A percentile compares a stretch with the other conserved stretches of the same genome.
Conservation (phyloP, 1,140 invertebrate genomes). For the Drosophila ambigua region DNA sequence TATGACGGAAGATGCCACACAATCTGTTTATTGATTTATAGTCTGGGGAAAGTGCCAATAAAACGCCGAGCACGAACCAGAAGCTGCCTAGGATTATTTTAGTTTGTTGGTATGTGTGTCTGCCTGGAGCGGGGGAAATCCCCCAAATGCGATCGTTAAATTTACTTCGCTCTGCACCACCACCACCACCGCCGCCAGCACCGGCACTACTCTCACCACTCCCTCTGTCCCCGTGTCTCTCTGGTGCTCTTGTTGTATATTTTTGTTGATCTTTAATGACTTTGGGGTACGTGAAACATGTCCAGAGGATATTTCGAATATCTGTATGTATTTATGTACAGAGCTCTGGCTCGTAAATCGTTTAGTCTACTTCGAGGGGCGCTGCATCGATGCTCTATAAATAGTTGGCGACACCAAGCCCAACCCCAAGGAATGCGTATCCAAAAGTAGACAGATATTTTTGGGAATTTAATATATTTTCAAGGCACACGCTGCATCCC, state of each 20-base stretch:
- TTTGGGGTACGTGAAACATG: conserved; percentile 1
- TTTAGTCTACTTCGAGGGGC: conserved; percentile 55
- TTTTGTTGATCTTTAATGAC: conserved; percentile 68
- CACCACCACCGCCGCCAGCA: neutral
- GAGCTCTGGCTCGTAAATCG: conserved; percentile 57
- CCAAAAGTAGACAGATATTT: conserved; percentile 26
- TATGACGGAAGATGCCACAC: conserved; percentile 69
- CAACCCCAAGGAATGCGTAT: conserved; percentile 37
- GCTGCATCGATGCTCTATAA: conserved; percentile 25
- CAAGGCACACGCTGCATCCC: conserved; percentile 53
- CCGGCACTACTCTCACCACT: too few species aligned
- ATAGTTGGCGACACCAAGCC: conserved; percentile 30
- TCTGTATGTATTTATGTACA: neutral
- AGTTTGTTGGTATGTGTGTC: too few species aligned
- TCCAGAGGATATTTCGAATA: conserved; percentile 3
- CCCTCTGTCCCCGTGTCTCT: too few species aligned
- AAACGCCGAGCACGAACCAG: conserved; percentile 45
- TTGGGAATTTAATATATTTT: conserved; percentile 59
- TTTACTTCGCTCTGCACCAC: conserved; percentile 27
- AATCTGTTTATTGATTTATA: conserved; percentile 81
- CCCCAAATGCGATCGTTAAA: conserved; percentile 56
- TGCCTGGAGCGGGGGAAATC: conserved; percentile 14
- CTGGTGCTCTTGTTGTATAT: conserved; percentile 52
- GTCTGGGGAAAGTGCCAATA: conserved; percentile 75
- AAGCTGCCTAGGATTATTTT: conserved; percentile 47